Evolutionary conservation across 2,888 invertebrate species (phyloP).

Genomic region (Drosophila lacicola): DNA sequence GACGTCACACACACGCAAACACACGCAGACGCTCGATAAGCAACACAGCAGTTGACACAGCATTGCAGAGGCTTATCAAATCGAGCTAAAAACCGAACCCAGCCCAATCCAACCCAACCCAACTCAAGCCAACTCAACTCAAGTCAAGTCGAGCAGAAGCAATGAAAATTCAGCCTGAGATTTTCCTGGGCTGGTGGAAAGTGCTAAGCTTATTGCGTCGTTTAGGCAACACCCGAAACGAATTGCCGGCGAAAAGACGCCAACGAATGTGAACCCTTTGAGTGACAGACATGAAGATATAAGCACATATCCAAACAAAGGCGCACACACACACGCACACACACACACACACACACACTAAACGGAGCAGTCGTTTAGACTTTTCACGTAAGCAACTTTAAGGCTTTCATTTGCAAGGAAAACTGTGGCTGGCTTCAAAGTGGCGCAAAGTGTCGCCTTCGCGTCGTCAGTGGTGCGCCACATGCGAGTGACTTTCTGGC

Average conservation of each 20-base stretch:
- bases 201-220: constrained; percentile 80
- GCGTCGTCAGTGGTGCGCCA: constrained; percentile 50
- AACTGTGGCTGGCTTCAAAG: constrained; percentile 21
- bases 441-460: constrained; percentile 33
- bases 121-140: constrained; percentile 24
- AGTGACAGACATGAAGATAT: constrained; percentile 54
- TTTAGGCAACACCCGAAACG: constrained; percentile 75
- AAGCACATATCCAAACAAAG: constrained; percentile 32
- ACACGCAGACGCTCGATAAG: constrained; percentile 24
- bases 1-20: constrained; percentile 58
- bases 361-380: constrained; percentile 48
- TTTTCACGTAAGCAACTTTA: constrained; percentile 72
- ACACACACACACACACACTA: constrained; percentile 18
- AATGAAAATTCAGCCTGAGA: constrained; percentile 67
- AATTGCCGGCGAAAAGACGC: constrained; percentile 65
- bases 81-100: constrained; percentile 47
- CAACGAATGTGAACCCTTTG: constrained; percentile 62
- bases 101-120: constrained; percentile 22
- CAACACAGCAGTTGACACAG: constrained; percentile 45
- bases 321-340: constrained; percentile 8
- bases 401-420: constrained; percentile 68
- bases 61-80: constrained; percentile 64
- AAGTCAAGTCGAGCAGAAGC: constrained; percentile 73
- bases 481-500: constrained; percentile 39
- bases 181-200: constrained; percentile 38